phyloP scores from a whole-genome alignment of 2,888 invertebrate species.

The Aporophyla nigra region DNA sequence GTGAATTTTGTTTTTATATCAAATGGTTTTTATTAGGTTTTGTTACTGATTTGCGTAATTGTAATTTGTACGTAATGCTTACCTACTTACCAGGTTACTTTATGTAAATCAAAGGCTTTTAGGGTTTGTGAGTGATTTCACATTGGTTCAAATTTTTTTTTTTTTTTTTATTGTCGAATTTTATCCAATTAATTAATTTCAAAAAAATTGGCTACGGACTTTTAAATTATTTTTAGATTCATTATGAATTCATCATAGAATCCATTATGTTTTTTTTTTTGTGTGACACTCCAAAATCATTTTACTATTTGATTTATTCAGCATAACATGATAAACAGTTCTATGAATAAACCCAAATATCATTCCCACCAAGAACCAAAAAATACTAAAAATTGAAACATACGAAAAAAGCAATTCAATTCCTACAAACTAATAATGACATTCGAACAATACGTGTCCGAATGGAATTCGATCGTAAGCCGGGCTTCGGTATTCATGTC shows the following conservation, averaged over 20 bases:
- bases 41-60: slow-evolving; percentile 19
- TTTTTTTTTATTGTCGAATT: background rate
- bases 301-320: background rate
- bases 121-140: background rate
- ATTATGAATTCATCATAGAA: too few relatives aligned
- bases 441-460: slow-evolving; percentile 65
- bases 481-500: slow-evolving; percentile 76
- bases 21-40: slow-evolving; percentile 30
- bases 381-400: background rate
- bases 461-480: slow-evolving; percentile 66
- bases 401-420: slow-evolving; percentile 47
- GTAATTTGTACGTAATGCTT: background rate
- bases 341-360: background rate
- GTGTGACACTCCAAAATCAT: too few relatives aligned
- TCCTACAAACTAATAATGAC: slow-evolving; percentile 59
- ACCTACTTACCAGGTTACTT: background rate
- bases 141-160: background rate
- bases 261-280: too few relatives aligned
- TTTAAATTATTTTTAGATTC: too few relatives aligned
- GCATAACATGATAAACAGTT: background rate
- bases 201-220: too few relatives aligned
- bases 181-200: background rate
- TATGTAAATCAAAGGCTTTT: background rate
- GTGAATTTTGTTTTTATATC: slow-evolving; percentile 6
- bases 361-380: background rate